phyloP scores from a whole-genome alignment of 2,113 vertebrate genomes.

The Nothobranchius kuhntae region DNA sequence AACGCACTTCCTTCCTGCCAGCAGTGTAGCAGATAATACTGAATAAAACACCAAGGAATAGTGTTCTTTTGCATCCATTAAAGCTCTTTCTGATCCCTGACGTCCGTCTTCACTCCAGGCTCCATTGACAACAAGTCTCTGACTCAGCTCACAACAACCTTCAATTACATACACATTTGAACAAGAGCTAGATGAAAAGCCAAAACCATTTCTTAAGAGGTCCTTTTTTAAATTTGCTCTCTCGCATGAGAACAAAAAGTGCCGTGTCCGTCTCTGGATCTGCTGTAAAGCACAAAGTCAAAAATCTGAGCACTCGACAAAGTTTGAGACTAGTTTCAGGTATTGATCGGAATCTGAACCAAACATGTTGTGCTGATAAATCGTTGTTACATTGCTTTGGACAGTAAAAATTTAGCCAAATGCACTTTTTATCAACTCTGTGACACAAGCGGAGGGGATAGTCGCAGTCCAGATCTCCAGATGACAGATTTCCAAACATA shows the following conservation, averaged over 20 bases:
- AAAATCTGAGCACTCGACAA: conserved; percentile 19
- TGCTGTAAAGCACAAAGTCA: conserved; percentile 12
- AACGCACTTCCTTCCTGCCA: background rate
- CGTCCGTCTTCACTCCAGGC: conserved; percentile 3
- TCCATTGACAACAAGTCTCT: background rate
- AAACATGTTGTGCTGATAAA: background rate
- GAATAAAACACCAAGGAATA: background rate
- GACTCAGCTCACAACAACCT: conserved; percentile 8
- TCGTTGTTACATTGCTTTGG: background rate
- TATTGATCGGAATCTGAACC: conserved; percentile 3
- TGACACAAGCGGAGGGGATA: background rate
- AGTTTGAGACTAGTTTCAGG: conserved; percentile 1
- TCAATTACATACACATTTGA: conserved; percentile 36
- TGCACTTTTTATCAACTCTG: conserved; percentile 18
- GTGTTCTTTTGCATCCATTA: background rate
- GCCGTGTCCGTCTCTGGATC: background rate
- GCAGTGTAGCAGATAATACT: background rate
- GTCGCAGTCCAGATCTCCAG: background rate
- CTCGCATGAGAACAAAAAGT: conserved; percentile 14
- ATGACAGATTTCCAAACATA: conserved; percentile 22
- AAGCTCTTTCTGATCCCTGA: background rate
- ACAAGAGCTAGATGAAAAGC: conserved; percentile 16
- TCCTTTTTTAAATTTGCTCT: conserved; percentile 27
- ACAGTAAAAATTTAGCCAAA: background rate
- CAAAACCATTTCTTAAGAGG: conserved; percentile 17